Evolutionary conservation across 2,888 invertebrate genomes (phyloP), one percentile per base, ranked within the genome.

Genomic region (Onchidella celtica): DNA sequence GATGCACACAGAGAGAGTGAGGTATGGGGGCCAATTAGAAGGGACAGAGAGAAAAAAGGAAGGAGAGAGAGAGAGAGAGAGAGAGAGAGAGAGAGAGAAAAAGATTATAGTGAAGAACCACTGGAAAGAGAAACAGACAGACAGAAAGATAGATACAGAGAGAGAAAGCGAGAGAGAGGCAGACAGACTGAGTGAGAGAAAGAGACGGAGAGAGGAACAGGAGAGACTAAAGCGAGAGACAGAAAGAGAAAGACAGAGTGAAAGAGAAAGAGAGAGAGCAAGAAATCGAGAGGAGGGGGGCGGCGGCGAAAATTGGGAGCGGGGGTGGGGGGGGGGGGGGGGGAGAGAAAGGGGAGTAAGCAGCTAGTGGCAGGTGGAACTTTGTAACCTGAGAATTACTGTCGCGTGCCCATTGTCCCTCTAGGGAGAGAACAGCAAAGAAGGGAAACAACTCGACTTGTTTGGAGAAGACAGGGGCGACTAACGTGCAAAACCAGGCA

Each of bases 121-220:
- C 47, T 55, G 47, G 32, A 40, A 55, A 66, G 55, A 66, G 66
- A 66, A 40, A 66, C 55, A 55, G 55, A 55, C 32, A 66, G 55
- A 66, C 66, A 76, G 29, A 73, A 17, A 47, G 17, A 47, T 6
- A 47, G 17, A 47, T 6, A 47, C 47, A 47, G 47, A 47, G 47
- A 47, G 73, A 73, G 73, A 73, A 47, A 69, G 66, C 68, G 61
- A 74, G 74, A 74, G 61, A 74, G 65, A 68, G 55, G 55, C 34
- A 57, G 61, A 74, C 34, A 74, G 74, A 74, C 36, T 34, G 59
- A 74, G 47, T 9, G 29, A 27, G 65, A 75, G 68, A 68, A 61
- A 63, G 74, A 77, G 77, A 68, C 29, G 57, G 68, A 65, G 55
- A 40, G 66, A 66, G 55, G 27, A n/a, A n/a, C n/a, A n/a, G n/a